Conservation (phyloP, 2,888 invertebrate genomes). For the Dryadula phaetusa region DNA sequence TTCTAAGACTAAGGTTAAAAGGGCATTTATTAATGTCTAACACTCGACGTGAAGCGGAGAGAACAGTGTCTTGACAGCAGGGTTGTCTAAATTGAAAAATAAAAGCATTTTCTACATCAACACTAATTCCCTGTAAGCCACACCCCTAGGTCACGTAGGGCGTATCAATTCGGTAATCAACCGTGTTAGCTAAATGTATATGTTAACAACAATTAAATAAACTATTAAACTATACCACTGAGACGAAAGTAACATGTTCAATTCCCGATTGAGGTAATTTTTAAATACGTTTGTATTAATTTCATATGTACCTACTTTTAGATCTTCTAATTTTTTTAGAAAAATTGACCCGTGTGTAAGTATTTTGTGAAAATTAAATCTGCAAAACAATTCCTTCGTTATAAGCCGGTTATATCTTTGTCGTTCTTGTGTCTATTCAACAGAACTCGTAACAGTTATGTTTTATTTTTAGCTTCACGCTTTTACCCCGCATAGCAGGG, state of each 20-base stretch:
- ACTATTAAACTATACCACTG: background rate
- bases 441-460: no score
- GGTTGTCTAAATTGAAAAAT: background rate
- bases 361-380: no score
- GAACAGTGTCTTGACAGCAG: no score
- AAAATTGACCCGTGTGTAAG: no score
- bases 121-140: conserved; percentile 35
- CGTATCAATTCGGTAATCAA: conserved; percentile 42
- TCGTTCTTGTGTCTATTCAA: no score
- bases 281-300: background rate
- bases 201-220: background rate
- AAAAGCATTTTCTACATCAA: background rate
- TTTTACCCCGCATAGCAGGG: no score
- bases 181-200: conserved; percentile 25
- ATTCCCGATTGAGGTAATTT: background rate
- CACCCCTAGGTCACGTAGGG: conserved; percentile 47
- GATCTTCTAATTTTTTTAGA: no score
- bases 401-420: no score
- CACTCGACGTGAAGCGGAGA: background rate
- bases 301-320: no score
- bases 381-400: no score
- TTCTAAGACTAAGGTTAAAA: no score
- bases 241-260: background rate
- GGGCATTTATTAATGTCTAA: background rate
- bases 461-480: no score